Percentiles rank a stretch among this genome's conserved stretches.
These are phyloP conservation scores for Thalassaphorura encarpata DNA, from an alignment of 1,140 invertebrate species.

Conservation along the genomic window DNA sequence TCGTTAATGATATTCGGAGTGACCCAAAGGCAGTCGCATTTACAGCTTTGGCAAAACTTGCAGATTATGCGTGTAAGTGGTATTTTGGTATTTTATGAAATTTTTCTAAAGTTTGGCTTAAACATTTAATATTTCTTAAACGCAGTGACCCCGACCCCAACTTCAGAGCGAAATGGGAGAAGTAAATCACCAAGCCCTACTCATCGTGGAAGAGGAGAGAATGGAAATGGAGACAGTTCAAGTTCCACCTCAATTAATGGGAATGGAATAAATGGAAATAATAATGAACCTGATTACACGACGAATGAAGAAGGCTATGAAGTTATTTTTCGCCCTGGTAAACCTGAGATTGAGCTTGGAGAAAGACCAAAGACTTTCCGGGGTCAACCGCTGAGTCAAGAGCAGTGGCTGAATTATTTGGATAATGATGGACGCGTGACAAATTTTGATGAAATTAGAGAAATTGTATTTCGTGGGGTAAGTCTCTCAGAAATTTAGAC, in stretches of 20 bases:
- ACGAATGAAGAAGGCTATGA: conserved; percentile 47
- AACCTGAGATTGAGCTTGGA: conserved; percentile 36
- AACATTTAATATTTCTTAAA: neutral
- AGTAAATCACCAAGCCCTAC: neutral
- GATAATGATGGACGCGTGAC: conserved; percentile 64
- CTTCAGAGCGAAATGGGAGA: neutral
- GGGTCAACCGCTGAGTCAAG: conserved; percentile 47
- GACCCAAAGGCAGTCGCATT: conserved; percentile 19
- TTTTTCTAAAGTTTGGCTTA: neutral
- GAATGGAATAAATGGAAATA: conserved; percentile 3
- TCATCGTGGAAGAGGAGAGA: too few species aligned
- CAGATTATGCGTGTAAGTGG: conserved; percentile 13
- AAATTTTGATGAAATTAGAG: conserved; percentile 56
- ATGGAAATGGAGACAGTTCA: too few species aligned
- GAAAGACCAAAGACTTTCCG: conserved; percentile 40
- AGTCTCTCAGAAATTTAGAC: conserved; percentile 37
- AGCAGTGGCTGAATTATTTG: conserved; percentile 67
- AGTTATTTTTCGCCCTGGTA: conserved; percentile 47
- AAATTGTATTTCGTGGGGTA: conserved; percentile 83
- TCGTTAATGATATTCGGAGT: conserved; percentile 25
- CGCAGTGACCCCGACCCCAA: neutral
- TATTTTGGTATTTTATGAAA: neutral
- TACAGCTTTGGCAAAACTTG: conserved; percentile 23
- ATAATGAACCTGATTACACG: conserved; percentile 22
- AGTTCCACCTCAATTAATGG: too few species aligned